Evolutionary conservation across 2,797 vertebrate genomes (phyloP).

Genomic region (Eulemur rubriventer): DNA sequence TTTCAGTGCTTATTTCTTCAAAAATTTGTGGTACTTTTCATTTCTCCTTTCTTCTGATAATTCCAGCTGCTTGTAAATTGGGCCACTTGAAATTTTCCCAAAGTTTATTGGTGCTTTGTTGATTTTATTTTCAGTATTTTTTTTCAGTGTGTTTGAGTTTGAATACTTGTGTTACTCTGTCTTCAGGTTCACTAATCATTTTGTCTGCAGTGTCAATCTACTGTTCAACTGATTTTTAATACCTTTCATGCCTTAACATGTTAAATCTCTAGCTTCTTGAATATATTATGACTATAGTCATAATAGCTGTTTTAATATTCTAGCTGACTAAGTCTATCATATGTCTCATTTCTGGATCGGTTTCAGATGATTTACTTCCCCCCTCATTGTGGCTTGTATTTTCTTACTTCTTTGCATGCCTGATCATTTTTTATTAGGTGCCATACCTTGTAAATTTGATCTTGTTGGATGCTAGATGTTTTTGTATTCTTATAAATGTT

Average conservation of each 20-base stretch:
- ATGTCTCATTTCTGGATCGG: background rate
- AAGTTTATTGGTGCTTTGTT: background rate
- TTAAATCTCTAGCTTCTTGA: background rate
- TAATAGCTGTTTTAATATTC: background rate
- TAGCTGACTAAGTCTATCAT: background rate
- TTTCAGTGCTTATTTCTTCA: background rate
- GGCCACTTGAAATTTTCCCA: background rate
- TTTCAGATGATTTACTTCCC: background rate
- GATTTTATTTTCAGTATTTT: background rate
- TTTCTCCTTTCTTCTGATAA: background rate
- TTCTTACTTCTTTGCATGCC: background rate
- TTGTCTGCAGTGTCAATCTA: background rate
- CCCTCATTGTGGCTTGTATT: background rate
- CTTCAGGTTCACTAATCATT: background rate
- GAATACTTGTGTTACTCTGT: background rate
- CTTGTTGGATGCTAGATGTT: background rate
- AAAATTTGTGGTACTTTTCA: background rate
- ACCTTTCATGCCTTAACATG: background rate
- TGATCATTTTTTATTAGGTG: background rate
- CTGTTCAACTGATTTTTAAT: background rate
- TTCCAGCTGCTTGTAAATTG: background rate
- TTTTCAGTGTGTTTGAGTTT: background rate
- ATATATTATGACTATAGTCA: background rate
- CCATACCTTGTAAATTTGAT: background rate
- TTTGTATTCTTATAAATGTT: background rate